phyloP scores from a whole-genome alignment of 2,113 vertebrate genomes.

The Sorex araneus region DNA sequence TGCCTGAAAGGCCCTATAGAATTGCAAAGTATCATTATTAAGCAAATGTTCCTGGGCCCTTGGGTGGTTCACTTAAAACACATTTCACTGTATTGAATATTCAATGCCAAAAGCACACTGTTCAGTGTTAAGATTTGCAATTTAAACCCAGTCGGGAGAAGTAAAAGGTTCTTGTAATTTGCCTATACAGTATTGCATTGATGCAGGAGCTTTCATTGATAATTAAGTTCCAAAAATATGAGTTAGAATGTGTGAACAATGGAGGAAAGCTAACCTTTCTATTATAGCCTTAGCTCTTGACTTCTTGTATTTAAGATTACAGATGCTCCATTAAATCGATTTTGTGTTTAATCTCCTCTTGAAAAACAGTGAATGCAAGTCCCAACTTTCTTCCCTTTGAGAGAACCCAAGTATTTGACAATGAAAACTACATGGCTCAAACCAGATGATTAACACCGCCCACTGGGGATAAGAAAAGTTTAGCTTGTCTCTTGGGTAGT shows the following conservation, averaged over 20 bases:
- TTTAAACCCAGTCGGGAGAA: slow-evolving; percentile 86
- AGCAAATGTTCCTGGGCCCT: slow-evolving; percentile 87
- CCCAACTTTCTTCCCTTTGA: slow-evolving; percentile 81
- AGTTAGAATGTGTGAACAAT: slow-evolving; percentile 83
- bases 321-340: slow-evolving; percentile 84
- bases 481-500: slow-evolving; percentile 40
- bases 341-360: slow-evolving; percentile 86
- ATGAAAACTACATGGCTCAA: slow-evolving; percentile 79
- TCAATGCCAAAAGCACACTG: slow-evolving; percentile 84
- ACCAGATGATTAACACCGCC: slow-evolving; percentile 75
- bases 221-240: slow-evolving; percentile 87
- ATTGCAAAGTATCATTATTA: slow-evolving; percentile 88
- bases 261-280: slow-evolving; percentile 84
- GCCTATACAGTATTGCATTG: slow-evolving; percentile 83
- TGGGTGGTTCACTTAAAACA: slow-evolving; percentile 87
- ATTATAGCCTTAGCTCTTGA: slow-evolving; percentile 83
- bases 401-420: slow-evolving; percentile 79
- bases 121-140: slow-evolving; percentile 86
- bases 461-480: slow-evolving; percentile 76
- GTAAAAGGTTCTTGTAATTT: slow-evolving; percentile 86
- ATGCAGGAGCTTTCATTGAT: slow-evolving; percentile 84
- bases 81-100: slow-evolving; percentile 87
- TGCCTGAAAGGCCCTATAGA: slow-evolving; percentile 87
- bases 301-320: slow-evolving; percentile 85
- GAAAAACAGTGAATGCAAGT: slow-evolving; percentile 82